A percentile compares a stretch with the other conserved stretches of the same genome.
phyloP scores from a whole-genome alignment of 1,140 invertebrate species.

The Amphibalanus amphitrite region DNA sequence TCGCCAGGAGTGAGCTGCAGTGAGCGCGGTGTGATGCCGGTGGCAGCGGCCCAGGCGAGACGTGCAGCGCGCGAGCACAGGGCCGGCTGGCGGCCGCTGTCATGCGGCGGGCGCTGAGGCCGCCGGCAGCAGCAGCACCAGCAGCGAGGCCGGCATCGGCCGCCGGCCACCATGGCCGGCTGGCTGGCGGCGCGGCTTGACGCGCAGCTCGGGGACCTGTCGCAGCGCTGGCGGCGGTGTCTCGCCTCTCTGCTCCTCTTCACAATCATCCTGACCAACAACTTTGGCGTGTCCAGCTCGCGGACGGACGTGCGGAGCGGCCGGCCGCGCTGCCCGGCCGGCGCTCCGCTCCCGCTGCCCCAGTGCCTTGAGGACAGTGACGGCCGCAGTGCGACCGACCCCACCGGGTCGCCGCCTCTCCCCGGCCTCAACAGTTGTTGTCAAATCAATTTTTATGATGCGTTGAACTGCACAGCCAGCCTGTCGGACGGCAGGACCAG shows the following conservation, averaged over 20 bases:
- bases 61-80: too few relatives aligned
- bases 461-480: neutral
- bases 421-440: neutral
- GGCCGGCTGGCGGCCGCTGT: too few relatives aligned
- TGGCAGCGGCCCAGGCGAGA: too few relatives aligned
- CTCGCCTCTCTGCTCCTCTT: slow-evolving; percentile 3
- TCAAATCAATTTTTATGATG: neutral
- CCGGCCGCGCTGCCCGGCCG: too few relatives aligned
- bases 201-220: neutral
- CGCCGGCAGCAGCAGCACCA: too few relatives aligned
- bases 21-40: neutral
- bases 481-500: too few relatives aligned
- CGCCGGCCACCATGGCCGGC: neutral
- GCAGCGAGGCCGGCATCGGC: neutral
- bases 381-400: neutral
- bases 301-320: neutral
- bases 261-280: slow-evolving; percentile 5
- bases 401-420: neutral
- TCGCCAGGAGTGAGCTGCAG: neutral
- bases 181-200: neutral
- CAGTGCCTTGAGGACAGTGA: neutral
- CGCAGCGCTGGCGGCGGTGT: neutral
- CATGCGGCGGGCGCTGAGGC: neutral
- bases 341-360: neutral
- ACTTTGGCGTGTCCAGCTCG: neutral